phyloP scores from a whole-genome alignment of 2,888 invertebrate genomes.

The Synergus gifuensis region DNA sequence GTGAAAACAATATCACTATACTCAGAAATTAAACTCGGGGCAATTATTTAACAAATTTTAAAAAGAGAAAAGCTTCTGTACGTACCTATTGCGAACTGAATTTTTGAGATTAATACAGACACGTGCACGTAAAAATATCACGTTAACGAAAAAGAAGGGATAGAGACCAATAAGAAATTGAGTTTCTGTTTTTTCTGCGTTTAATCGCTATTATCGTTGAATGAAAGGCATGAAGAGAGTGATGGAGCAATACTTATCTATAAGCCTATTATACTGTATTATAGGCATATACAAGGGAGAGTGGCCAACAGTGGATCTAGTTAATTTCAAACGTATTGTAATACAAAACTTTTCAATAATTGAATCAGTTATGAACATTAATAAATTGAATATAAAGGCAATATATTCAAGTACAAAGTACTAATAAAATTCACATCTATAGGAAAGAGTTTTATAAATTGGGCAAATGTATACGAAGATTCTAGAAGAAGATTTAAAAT shows the following conservation, averaged over 20 bases:
- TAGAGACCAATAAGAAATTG: background rate
- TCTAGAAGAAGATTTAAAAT: too few relatives aligned
- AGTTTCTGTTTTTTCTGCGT: background rate
- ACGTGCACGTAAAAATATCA: background rate
- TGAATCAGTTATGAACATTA: background rate
- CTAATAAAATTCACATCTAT: background rate
- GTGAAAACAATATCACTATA: background rate
- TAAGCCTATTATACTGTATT: background rate
- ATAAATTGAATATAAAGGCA: background rate
- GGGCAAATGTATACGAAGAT: background rate
- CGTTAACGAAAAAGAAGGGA: background rate
- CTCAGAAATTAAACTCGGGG: background rate
- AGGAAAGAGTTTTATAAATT: background rate
- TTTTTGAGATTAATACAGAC: background rate
- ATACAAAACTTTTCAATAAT: background rate
- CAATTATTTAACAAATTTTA: background rate
- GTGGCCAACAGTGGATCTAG: background rate
- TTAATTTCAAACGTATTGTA: background rate
- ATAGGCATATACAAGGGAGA: background rate
- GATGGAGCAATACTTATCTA: slow-evolving; percentile 12
- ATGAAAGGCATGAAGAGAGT: background rate
- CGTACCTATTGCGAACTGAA: background rate
- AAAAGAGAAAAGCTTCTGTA: background rate
- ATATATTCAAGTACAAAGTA: background rate
- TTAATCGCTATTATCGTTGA: background rate